Percentiles rank a stretch among this genome's conserved stretches.
Evolutionary conservation across 2,113 vertebrate species (phyloP).

Genomic region (Pipra filicauda): DNA sequence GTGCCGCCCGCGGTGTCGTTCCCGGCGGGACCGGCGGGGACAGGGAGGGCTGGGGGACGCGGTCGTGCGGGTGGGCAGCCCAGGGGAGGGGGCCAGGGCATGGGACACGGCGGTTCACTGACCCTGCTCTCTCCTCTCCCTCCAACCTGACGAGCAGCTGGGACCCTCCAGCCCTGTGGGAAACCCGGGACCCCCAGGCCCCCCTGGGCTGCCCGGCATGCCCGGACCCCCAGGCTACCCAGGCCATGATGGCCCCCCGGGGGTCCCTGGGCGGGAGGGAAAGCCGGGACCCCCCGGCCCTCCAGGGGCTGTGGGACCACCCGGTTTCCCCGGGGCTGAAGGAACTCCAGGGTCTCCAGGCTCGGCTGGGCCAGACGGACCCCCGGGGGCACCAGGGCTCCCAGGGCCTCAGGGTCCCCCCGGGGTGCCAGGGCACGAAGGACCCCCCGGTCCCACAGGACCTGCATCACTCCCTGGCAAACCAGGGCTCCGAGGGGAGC

Average conservation of each 20-base stretch:
- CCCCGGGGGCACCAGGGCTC: not conserved
- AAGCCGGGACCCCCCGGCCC: slow-evolving; percentile 29
- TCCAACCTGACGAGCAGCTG: not conserved
- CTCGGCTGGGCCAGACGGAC: not conserved
- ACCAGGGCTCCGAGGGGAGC: slow-evolving; percentile 50
- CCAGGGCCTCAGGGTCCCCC: slow-evolving; percentile 40
- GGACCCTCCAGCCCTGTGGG: not conserved
- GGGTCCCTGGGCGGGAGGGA: slow-evolving; percentile 49
- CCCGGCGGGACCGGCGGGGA: fast-evolving
- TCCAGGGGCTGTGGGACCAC: slow-evolving; percentile 33
- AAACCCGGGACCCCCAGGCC: slow-evolving; percentile 12
- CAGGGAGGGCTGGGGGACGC: fast-evolving
- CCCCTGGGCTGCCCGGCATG: not conserved
- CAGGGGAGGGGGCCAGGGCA: not conserved
- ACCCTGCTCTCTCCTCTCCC: not conserved
- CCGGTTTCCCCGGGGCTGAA: slow-evolving; percentile 33
- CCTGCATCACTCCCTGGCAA: not conserved
- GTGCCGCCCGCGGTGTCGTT: fast-evolving
- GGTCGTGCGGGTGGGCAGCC: not conserved
- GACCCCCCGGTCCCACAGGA: slow-evolving; percentile 20
- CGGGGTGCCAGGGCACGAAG: slow-evolving; percentile 8
- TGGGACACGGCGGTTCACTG: fast-evolving
- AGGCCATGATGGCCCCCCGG: slow-evolving; percentile 21
- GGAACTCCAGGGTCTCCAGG: slow-evolving; percentile 37
- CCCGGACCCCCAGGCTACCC: slow-evolving; percentile 32